Conservation (phyloP, 2,113 vertebrate genomes). For the Stomatorhinus ivindoensis region DNA sequence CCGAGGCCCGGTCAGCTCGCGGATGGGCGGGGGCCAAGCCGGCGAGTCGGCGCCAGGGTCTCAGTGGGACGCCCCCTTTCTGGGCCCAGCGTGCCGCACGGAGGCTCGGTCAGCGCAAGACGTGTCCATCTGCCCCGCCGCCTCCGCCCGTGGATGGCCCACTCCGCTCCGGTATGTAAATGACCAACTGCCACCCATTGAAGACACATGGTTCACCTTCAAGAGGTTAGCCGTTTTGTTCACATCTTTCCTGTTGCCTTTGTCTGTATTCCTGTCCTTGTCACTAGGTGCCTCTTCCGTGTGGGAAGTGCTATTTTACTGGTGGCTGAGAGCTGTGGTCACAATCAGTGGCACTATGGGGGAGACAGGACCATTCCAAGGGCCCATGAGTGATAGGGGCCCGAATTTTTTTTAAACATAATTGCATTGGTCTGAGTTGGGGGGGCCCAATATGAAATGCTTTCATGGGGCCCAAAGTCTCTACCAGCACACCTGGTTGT, state of each 20-base stretch:
- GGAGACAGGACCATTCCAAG: not conserved
- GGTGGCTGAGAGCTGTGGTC: not conserved
- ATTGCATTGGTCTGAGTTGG: not conserved
- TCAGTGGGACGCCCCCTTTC: constrained; percentile 57
- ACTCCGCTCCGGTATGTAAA: constrained; percentile 49
- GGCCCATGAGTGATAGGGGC: not conserved
- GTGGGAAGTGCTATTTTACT: not conserved
- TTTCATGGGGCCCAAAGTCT: not conserved
- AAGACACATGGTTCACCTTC: constrained; percentile 53
- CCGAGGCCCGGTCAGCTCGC: constrained; percentile 53
- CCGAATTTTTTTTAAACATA: not conserved
- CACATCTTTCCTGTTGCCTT: not conserved
- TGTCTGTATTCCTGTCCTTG: not conserved
- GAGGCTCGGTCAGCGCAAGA: constrained; percentile 66
- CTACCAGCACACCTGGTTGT: not conserved
- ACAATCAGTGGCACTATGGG: not conserved
- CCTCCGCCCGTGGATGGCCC: constrained; percentile 44
- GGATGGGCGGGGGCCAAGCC: constrained; percentile 55
- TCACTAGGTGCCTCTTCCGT: not conserved
- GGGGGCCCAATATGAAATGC: not conserved
- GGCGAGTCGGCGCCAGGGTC: constrained; percentile 53
- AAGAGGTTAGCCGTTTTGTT: constrained; percentile 20
- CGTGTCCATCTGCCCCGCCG: constrained; percentile 63
- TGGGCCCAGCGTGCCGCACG: constrained; percentile 51
- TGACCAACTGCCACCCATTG: constrained; percentile 49